Percentiles rank a stretch among this genome's conserved stretches.
Conservation (phyloP, 2,113 vertebrate species). For the Microtus ochrogaster region DNA sequence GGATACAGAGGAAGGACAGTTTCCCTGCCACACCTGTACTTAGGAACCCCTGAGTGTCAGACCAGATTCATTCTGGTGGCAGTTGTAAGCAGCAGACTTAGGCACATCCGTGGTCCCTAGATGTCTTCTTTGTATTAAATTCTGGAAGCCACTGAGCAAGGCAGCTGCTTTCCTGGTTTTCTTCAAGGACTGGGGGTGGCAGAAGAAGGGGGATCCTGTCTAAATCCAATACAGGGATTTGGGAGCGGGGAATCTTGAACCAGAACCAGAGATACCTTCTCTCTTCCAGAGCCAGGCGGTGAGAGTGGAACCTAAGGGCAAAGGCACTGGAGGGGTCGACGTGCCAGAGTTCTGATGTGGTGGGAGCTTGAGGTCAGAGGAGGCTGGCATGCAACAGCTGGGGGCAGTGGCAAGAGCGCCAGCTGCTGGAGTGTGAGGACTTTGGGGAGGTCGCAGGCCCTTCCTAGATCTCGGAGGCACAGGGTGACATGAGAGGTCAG, state of each 20-base stretch:
- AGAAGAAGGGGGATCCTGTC: not conserved
- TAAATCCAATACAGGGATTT: not conserved
- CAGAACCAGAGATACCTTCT: not conserved
- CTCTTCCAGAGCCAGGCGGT: not conserved
- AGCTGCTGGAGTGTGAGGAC: not conserved
- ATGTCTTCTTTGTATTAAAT: conserved; percentile 50
- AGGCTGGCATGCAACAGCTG: not conserved
- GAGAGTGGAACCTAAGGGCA: no score
- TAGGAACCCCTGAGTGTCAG: no score
- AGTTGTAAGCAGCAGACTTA: not conserved
- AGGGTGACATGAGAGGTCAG: not conserved
- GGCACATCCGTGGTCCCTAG: not conserved
- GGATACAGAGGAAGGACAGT: not conserved
- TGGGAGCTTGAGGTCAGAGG: not conserved
- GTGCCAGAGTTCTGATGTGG: accelerated
- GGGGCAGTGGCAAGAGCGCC: accelerated
- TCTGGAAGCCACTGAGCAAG: not conserved
- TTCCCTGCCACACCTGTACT: not conserved
- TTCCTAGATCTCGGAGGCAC: not conserved
- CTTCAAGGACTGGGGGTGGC: not conserved
- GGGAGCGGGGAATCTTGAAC: not conserved
- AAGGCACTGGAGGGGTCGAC: not conserved
- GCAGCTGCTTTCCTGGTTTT: not conserved
- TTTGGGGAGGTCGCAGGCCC: not conserved
- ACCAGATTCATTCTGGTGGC: not conserved